These are phyloP conservation scores for Sander lucioperca DNA, from an alignment of 2,113 vertebrate species.

Conservation along the genomic window DNA sequence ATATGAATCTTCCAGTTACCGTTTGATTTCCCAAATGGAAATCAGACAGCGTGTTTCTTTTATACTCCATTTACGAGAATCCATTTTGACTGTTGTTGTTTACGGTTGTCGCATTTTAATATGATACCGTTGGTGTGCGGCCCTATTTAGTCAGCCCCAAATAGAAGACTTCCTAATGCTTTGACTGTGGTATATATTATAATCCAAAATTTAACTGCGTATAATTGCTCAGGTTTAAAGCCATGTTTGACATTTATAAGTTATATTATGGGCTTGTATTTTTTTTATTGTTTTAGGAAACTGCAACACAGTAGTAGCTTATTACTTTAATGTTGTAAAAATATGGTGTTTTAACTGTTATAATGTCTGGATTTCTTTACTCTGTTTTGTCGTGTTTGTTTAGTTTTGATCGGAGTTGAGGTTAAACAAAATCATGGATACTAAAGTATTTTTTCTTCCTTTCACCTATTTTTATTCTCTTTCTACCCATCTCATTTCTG, in stretches of 20 bases:
- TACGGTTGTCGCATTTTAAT: too few species aligned
- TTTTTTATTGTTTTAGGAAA: constrained; percentile 5
- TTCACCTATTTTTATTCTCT: not conserved
- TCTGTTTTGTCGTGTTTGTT: not conserved
- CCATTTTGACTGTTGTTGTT: too few species aligned
- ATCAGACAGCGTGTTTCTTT: too few species aligned
- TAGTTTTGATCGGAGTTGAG: constrained; percentile 4
- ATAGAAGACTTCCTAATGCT: not conserved
- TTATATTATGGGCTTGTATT: not conserved
- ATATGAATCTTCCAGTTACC: too few species aligned
- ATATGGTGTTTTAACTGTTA: not conserved
- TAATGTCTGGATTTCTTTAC: not conserved
- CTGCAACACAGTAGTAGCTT: not conserved
- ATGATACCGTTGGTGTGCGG: too few species aligned
- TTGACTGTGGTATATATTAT: not conserved
- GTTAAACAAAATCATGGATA: constrained; percentile 8
- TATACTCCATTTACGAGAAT: too few species aligned
- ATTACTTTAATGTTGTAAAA: not conserved
- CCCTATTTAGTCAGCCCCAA: not conserved
- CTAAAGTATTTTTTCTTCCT: not conserved
- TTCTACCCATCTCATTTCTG: not conserved
- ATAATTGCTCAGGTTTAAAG: not conserved
- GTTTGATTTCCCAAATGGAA: too few species aligned
- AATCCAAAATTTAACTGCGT: too few species aligned
- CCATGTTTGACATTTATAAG: not conserved